These are phyloP conservation scores for Arothron firmamentum DNA, from an alignment of 2,113 vertebrate species.

Conservation along the genomic window DNA sequence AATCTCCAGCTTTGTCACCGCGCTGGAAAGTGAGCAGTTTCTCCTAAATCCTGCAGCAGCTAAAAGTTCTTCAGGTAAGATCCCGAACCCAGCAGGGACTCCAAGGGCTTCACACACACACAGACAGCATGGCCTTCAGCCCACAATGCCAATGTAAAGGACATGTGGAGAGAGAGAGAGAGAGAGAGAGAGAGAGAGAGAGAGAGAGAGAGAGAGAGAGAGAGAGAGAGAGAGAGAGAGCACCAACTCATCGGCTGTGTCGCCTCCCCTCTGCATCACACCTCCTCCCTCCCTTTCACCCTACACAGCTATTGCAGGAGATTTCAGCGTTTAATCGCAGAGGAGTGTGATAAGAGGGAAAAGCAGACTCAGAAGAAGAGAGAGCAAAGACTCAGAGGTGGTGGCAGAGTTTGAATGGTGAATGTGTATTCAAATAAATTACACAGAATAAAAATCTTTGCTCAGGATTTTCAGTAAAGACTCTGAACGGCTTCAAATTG, in stretches of 20 bases:
- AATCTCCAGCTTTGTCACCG: slow-evolving; percentile 7
- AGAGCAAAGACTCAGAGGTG: slow-evolving; percentile 1
- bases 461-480: no score
- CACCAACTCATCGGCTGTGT: slow-evolving; percentile 26
- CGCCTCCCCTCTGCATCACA: slow-evolving; percentile 45
- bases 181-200: slow-evolving; percentile 44
- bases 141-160: slow-evolving; percentile 37
- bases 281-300: slow-evolving; percentile 34
- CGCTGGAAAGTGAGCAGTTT: slow-evolving; percentile 1
- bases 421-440: neutral
- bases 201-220: slow-evolving; percentile 43
- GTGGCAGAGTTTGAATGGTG: neutral
- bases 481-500: no score
- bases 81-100: slow-evolving; percentile 25
- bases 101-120: slow-evolving; percentile 19
- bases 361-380: slow-evolving; percentile 42
- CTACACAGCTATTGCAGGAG: slow-evolving; percentile 57
- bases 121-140: slow-evolving; percentile 13
- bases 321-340: slow-evolving; percentile 64
- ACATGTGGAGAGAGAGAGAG: slow-evolving; percentile 41
- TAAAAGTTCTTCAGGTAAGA: slow-evolving; percentile 22
- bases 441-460: no score
- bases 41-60: neutral
- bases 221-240: slow-evolving; percentile 41
- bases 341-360: slow-evolving; percentile 52